Percentiles rank a stretch among this genome's conserved stretches.
phyloP scores from a whole-genome alignment of 1,140 invertebrate genomes.

The Adoxophyes honmai region DNA sequence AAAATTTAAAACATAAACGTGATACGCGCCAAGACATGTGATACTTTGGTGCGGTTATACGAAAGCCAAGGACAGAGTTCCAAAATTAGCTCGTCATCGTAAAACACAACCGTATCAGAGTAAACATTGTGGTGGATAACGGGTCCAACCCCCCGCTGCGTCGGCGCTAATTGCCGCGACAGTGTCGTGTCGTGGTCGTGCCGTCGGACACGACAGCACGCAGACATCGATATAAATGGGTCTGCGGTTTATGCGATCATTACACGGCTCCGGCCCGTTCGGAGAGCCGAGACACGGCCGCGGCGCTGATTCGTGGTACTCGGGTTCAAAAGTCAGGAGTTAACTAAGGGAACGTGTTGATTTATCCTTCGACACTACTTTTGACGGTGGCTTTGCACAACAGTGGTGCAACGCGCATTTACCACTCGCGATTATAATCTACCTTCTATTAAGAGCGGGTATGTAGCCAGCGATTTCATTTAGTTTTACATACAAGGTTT shows the following conservation, averaged over 20 bases:
- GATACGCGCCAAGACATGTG: background rate
- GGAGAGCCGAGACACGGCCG: slow-evolving; percentile 4
- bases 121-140: background rate
- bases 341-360: slow-evolving; percentile 14
- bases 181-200: slow-evolving; percentile 12
- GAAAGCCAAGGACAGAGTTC: slow-evolving; percentile 1
- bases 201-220: background rate
- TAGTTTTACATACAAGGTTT: too few relatives aligned
- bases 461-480: too few relatives aligned
- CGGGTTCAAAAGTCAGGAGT: slow-evolving; percentile 14
- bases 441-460: too few relatives aligned
- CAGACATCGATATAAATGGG: slow-evolving; percentile 13
- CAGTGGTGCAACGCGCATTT: background rate
- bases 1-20: slow-evolving; percentile 4
- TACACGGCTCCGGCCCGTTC: background rate
- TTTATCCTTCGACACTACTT: slow-evolving; percentile 1
- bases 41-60: background rate
- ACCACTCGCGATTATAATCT: background rate
- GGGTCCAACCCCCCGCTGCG: slow-evolving; percentile 7
- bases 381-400: background rate
- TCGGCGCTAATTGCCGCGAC: slow-evolving; percentile 1
- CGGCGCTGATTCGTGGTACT: slow-evolving; percentile 6
- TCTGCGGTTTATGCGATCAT: slow-evolving; percentile 13
- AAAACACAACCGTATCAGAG: slow-evolving; percentile 12
- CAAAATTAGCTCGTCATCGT: background rate